Evolutionary conservation across 2,113 vertebrate genomes (phyloP).

Genomic region (Pseudolaguvia tuberculata): DNA sequence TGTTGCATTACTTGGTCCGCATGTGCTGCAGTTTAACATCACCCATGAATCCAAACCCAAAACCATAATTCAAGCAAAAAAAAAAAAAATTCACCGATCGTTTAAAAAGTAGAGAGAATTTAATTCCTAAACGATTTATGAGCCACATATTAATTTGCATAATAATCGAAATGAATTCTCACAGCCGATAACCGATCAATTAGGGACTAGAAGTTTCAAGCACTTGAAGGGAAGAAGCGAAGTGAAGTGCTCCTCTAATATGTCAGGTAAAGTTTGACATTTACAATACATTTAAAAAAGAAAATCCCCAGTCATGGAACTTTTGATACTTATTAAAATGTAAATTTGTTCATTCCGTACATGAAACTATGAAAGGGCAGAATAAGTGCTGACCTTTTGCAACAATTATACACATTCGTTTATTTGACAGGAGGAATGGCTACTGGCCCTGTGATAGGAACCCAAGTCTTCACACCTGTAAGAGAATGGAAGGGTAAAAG

Average conservation of each 20-base stretch:
- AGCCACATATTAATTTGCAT: slow-evolving; percentile 6
- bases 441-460: slow-evolving; percentile 99
- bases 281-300: slow-evolving; percentile 40
- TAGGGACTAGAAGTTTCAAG: slow-evolving; percentile 18
- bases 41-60: too few relatives aligned
- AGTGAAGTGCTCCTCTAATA: slow-evolving; percentile 35
- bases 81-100: too few relatives aligned
- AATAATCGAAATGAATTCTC: background rate
- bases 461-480: slow-evolving; percentile 95
- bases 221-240: slow-evolving; percentile 34
- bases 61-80: background rate
- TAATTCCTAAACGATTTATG: background rate
- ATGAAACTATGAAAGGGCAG: slow-evolving; percentile 69
- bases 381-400: slow-evolving; percentile 69
- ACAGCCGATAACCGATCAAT: slow-evolving; percentile 25
- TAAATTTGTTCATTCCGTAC: slow-evolving; percentile 67
- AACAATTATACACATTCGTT: slow-evolving; percentile 79
- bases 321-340: slow-evolving; percentile 69
- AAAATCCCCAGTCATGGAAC: slow-evolving; percentile 72
- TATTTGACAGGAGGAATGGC: slow-evolving; percentile 90
- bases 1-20: too few relatives aligned
- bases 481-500: slow-evolving; percentile 83
- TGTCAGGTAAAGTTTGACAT: slow-evolving; percentile 43
- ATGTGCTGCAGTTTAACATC: too few relatives aligned
- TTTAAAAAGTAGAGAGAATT: too few relatives aligned